These are phyloP conservation scores for Hydrophis major DNA, from an alignment of 2,797 vertebrate species.

Conservation along the genomic window DNA sequence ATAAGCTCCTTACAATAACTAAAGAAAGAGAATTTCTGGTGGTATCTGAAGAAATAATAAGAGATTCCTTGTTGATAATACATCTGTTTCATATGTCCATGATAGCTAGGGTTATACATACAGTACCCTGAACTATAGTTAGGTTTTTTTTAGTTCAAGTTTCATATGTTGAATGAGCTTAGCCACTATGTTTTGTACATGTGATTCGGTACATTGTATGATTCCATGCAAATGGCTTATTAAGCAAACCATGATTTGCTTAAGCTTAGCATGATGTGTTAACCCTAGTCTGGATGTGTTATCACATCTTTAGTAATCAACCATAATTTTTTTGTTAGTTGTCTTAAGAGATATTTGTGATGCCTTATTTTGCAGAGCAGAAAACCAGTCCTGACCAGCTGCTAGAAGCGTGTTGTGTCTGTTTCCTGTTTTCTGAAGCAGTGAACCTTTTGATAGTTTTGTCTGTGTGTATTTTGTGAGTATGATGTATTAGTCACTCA, in stretches of 20 bases:
- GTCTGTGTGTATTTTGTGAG: constrained; percentile 25
- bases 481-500: constrained; percentile 30
- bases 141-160: not conserved
- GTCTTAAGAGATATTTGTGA: not conserved
- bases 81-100: not conserved
- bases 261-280: not conserved
- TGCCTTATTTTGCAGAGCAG: not conserved
- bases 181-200: not conserved
- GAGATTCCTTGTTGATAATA: not conserved
- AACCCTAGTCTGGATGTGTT: not conserved
- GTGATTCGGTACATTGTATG: not conserved
- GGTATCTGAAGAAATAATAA: not conserved
- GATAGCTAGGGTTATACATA: not conserved
- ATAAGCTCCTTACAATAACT: not conserved
- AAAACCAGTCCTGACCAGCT: constrained; percentile 31
- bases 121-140: not conserved
- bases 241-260: not conserved
- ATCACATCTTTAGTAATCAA: not conserved
- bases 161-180: not conserved
- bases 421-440: constrained; percentile 32
- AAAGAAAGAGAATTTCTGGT: not conserved
- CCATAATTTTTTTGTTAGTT: no score
- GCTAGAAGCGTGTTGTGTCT: not conserved
- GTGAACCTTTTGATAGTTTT: not conserved
- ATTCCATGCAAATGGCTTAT: not conserved